Evolutionary conservation across 2,113 vertebrate genomes (phyloP), one percentile per base, ranked within the genome.

Genomic region (Guaruba guarouba): DNA sequence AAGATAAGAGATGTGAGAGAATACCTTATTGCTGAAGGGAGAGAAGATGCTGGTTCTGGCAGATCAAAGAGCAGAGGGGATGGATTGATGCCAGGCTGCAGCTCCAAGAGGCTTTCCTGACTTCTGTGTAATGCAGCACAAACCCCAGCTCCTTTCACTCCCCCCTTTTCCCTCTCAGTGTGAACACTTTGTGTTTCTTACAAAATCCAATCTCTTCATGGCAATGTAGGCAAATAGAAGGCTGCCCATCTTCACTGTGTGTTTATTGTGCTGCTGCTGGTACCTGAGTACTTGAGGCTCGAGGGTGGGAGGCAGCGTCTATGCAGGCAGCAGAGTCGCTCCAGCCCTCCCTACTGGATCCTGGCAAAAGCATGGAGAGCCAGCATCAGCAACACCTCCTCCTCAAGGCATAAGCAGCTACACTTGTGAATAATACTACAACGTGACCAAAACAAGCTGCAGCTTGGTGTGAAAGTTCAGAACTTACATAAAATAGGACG

Each of bases 1-100:
- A 90, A 84, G 81, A 29, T 61, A 88, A 88, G 88, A 82, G 90
- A 91, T 67, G 73, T 43, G 79, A 95, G 86, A 43, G 84, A 85
- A 71, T 70, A 83, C 46, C 71, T 84, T 4, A 67, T 15, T 33
- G 86, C 43, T 61, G 68, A 28, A 39, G 92, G 75, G 75, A 76
- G 37, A 2, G 19, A 24, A 25, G 86, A 41, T 9, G 85, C 52
- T 44, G 67, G 8, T 6, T 94, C 41, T 79, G 88, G 78, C 63
- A 89, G 83, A 43, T 3, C 4, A 17, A 43, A 81, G 62, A 94
- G 88, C 73, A 78, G 78, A 68, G 75, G 52, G 54, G 28, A 35
- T 63, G 77, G 78, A 54, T 0, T 44, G 75, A 31, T 57, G 81
- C 82, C 91, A 87, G 77, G 71, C 75, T 96, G 93, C 88, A 90